A percentile compares a stretch with the other conserved stretches of the same genome.
phyloP scores from a whole-genome alignment of 1,140 invertebrate species.

The Zaprionus tsacasi region DNA sequence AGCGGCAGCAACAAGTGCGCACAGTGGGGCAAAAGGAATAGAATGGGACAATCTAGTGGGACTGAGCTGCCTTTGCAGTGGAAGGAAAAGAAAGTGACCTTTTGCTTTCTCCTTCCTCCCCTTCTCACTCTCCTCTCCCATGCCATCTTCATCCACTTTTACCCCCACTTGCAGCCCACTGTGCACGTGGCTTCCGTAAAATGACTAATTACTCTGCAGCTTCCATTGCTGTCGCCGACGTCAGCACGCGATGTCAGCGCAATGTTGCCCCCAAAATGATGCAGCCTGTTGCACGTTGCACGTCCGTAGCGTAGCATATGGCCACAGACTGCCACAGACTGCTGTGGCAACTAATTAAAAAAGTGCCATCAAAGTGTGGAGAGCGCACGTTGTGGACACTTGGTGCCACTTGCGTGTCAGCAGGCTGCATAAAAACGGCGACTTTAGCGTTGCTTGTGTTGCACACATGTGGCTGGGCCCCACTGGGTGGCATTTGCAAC shows the following conservation, averaged over 20 bases:
- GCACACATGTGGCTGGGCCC: conserved; percentile 28
- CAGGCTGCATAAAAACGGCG: conserved; percentile 58
- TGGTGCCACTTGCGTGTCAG: conserved; percentile 61
- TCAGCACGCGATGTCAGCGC: conserved; percentile 62
- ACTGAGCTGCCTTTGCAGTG: neutral
- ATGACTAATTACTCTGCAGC: conserved; percentile 65
- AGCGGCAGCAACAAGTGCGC: conserved; percentile 27
- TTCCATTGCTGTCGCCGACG: conserved; percentile 43
- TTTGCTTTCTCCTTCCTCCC: neutral
- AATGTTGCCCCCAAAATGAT: conserved; percentile 44
- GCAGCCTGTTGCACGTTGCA: conserved; percentile 59
- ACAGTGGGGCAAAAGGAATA: conserved; percentile 26
- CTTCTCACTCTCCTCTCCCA: neutral
- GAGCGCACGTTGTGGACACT: conserved; percentile 45
- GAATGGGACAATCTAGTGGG: neutral
- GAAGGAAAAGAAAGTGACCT: neutral
- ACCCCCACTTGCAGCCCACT: conserved; percentile 19
- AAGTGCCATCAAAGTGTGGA: conserved; percentile 80
- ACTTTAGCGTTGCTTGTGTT: conserved; percentile 50
- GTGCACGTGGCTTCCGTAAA: conserved; percentile 39
- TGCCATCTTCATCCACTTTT: neutral
- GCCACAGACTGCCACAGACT: neutral
- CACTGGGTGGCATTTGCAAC: conserved; percentile 72
- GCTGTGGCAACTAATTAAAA: conserved; percentile 68
- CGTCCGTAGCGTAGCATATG: conserved; percentile 3